Conservation (phyloP, 2,888 invertebrate genomes). For the Mycalesis mineus region DNA sequence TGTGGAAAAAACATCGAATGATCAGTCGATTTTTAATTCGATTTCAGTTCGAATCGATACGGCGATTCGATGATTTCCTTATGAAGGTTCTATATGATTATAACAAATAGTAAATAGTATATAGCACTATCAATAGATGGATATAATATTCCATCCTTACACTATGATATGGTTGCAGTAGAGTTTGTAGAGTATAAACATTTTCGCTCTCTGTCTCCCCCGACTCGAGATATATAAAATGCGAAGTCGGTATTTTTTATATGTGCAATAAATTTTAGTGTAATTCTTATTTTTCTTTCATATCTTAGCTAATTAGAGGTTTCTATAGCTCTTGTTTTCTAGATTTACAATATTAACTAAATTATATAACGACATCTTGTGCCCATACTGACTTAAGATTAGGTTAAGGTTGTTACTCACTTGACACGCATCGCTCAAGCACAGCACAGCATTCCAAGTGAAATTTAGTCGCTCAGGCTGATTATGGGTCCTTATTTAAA, state of each 20-base stretch:
- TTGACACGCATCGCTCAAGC: neutral
- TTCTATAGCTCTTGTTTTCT: conserved; percentile 62
- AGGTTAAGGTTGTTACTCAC: neutral
- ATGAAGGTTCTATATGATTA: neutral
- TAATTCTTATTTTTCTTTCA: conserved; percentile 62
- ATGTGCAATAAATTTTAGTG: conserved; percentile 72
- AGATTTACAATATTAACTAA: conserved; percentile 28
- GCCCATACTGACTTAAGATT: conserved; percentile 3
- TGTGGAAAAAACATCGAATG: too few relatives aligned
- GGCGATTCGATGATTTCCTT: too few relatives aligned
- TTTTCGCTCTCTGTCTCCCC: conserved; percentile 37
- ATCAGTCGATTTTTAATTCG: too few relatives aligned
- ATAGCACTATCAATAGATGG: neutral
- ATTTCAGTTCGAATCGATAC: too few relatives aligned
- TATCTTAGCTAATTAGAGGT: conserved; percentile 74
- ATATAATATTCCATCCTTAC: conserved; percentile 14
- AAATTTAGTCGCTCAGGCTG: neutral
- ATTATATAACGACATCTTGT: conserved; percentile 16
- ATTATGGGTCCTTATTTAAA: too few relatives aligned
- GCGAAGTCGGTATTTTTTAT: conserved; percentile 64
- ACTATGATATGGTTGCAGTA: conserved; percentile 35
- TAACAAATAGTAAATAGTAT: neutral
- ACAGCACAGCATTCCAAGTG: neutral
- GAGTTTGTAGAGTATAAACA: conserved; percentile 29
- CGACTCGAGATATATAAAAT: conserved; percentile 35